Percentiles rank a stretch among this genome's conserved stretches.
Conservation (phyloP, 2,113 vertebrate species). For the Rafetus swinhoei region DNA sequence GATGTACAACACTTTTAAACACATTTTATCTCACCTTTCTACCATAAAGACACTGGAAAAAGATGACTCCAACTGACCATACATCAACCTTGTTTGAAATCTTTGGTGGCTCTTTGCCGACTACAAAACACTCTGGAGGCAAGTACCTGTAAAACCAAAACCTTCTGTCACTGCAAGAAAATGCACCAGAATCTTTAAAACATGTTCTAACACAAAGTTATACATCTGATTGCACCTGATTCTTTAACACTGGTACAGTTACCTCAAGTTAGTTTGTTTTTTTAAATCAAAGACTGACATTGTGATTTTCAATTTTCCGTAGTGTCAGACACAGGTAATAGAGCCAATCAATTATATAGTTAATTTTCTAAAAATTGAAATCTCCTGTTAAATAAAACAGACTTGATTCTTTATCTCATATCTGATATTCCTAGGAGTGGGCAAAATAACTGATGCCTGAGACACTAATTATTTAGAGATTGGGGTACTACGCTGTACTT, state of each 20-base stretch:
- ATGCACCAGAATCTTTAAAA: not conserved
- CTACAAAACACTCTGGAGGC: constrained; percentile 99
- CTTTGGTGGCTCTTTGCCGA: constrained; percentile 99
- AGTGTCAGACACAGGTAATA: not conserved
- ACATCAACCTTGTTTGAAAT: constrained; percentile 99
- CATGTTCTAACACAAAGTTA: not conserved
- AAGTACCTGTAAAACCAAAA: constrained; percentile 86
- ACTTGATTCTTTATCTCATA: not conserved
- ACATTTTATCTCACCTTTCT: constrained; percentile 87
- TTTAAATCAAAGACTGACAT: not conserved
- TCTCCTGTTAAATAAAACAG: not conserved
- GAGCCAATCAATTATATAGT: not conserved
- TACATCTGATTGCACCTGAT: not conserved
- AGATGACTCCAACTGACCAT: constrained; percentile 98
- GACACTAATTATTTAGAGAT: not conserved
- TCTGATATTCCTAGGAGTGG: not conserved
- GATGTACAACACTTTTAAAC: not conserved
- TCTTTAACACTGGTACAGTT: not conserved
- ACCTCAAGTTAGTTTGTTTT: not conserved
- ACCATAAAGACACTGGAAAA: constrained; percentile 99
- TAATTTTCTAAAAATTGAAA: not conserved
- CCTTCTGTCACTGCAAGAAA: not conserved
- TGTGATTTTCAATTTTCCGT: not conserved
- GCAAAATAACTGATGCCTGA: not conserved
- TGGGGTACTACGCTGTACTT: not conserved